phyloP scores from a whole-genome alignment of 1,140 invertebrate genomes.

The Habropoda laboriosa region DNA sequence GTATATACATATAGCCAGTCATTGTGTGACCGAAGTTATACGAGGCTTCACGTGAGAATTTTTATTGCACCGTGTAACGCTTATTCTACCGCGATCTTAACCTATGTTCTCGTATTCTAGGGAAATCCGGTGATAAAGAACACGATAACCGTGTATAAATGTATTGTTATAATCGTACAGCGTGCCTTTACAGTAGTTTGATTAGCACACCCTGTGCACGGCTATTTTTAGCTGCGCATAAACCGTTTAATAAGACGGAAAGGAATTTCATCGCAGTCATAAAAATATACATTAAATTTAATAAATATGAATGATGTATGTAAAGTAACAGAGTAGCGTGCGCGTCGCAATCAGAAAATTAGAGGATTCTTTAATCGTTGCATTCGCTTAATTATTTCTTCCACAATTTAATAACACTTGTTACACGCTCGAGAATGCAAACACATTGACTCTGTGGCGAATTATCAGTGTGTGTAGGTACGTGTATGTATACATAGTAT shows the following conservation, averaged over 20 bases:
- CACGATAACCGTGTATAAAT: conserved; percentile 20
- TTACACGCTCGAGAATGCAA: not conserved
- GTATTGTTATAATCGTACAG: not conserved
- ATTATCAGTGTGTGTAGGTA: not conserved
- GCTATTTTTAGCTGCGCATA: not conserved
- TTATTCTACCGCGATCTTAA: not conserved
- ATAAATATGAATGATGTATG: not conserved
- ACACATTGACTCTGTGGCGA: not conserved
- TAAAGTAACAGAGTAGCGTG: not conserved
- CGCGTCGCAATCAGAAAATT: not conserved
- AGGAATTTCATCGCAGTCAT: not conserved
- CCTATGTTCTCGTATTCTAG: conserved; percentile 7
- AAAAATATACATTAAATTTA: not conserved
- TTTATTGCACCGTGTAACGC: conserved; percentile 5
- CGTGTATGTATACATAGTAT: not conserved
- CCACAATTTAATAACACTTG: not conserved
- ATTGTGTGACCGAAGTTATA: not conserved
- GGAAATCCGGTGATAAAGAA: conserved; percentile 27
- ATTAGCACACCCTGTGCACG: not conserved
- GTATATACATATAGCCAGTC: too few species aligned
- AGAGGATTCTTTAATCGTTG: not conserved
- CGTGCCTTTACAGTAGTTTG: not conserved
- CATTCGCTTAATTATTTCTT: not conserved
- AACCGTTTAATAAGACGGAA: not conserved
- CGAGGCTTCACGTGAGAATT: not conserved